phyloP scores from a whole-genome alignment of 2,888 invertebrate genomes.

The Sturmia bella region DNA sequence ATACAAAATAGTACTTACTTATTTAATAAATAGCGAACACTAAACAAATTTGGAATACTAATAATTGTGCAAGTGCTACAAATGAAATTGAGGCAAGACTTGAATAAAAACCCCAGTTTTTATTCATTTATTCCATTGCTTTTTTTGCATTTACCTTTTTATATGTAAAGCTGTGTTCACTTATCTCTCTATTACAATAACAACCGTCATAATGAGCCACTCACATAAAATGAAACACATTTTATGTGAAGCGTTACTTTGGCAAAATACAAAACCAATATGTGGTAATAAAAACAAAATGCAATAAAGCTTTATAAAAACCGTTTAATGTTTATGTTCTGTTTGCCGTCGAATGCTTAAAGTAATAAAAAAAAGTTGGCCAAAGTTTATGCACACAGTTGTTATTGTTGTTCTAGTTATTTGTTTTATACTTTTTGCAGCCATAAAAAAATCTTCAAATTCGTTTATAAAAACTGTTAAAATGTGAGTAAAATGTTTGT shows the following conservation, averaged over 20 bases:
- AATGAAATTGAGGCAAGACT: no score
- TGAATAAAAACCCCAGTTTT: no score
- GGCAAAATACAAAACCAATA: constrained; percentile 36
- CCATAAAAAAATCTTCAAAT: constrained; percentile 23
- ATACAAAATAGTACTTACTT: no score
- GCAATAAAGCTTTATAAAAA: constrained; percentile 45
- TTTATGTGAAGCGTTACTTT: constrained; percentile 21
- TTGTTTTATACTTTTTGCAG: constrained; percentile 20
- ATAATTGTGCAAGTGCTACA: no score
- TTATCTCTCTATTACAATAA: background rate
- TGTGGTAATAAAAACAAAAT: constrained; percentile 43
- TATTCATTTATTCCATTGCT: no score
- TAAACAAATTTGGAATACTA: no score
- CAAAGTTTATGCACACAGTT: constrained; percentile 5
- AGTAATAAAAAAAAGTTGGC: constrained; percentile 55
- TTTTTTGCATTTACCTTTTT: no score
- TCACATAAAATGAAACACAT: constrained; percentile 9
- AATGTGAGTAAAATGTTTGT: constrained; percentile 11
- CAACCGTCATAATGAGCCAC: background rate
- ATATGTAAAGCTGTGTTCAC: background rate
- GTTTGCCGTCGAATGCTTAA: constrained; percentile 30
- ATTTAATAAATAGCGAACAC: no score
- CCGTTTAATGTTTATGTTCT: constrained; percentile 1
- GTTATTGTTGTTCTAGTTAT: constrained; percentile 17
- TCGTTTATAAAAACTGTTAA: constrained; percentile 19